Base-by-base conservation (phyloP, 1,140 invertebrate species). In the Aphaenogaster rudis region DNA sequence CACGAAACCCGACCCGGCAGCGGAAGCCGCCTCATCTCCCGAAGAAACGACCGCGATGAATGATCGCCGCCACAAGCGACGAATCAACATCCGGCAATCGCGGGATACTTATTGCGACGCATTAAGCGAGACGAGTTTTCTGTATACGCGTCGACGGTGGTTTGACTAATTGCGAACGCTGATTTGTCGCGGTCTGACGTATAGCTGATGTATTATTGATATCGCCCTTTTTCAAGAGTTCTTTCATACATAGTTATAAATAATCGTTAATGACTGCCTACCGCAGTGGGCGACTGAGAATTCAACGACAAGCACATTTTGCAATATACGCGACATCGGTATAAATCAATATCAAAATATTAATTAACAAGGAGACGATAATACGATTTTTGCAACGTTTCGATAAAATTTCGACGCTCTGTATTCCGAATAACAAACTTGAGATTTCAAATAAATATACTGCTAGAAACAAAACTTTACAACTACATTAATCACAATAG, bases 161-260 rank as follows among this genome's bases (percentile, higher is more conserved):
- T 57, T 45, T 89, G 78, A 90, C 74, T 90, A 90, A 90, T 90
- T 84, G 88, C 59, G n/a, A n/a, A 15, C n/a, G 59, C 71, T 90
- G 81, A 89, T 90, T 90, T 90, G 89, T 87, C 89, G 72, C 42
- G n/a, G 17, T 45, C 50, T 59, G 71, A 90, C 54, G 42, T 89
- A 87, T 72, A 15, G 0, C 77, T 66, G 59, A 50, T 88, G 71
- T 78, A 57, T 59, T 67, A 45, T 33, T 74, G 21, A 57, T 54
- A 48, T 76, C 48, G 9, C 2, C 36, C 13, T 77, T 74, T 59
- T 61, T 21, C 50, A 28, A 74, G 8, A 28, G 9, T 21, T 66
- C 74, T 57, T 66, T 45, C 11, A 39, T 28, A 42, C 45, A n/a
- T 15, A 39, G 6, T 15, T 52, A 66, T 9, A 42, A 21, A 67